phyloP scores from a whole-genome alignment of 1,140 invertebrate genomes.

The Conus ventricosus region DNA sequence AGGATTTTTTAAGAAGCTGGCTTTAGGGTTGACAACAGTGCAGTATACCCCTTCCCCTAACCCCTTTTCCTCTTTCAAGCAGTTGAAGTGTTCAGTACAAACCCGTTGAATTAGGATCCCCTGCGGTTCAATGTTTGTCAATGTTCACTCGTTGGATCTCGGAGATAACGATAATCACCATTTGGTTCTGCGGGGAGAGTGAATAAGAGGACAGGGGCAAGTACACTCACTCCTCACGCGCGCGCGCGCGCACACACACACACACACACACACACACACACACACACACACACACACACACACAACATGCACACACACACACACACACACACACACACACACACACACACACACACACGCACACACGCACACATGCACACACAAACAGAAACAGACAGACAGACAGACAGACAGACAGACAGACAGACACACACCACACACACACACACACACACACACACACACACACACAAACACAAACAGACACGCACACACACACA shows the following conservation, averaged over 20 bases:
- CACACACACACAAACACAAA: background rate
- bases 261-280: background rate
- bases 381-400: conserved; percentile 20
- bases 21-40: no score
- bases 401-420: conserved; percentile 2
- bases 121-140: no score
- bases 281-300: no score
- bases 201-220: no score
- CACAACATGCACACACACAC: background rate
- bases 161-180: no score
- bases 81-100: no score
- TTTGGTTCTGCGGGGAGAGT: no score
- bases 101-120: no score
- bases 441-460: background rate
- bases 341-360: background rate
- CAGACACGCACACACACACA: background rate
- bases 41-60: no score
- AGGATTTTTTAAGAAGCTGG: no score
- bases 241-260: background rate
- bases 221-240: background rate
- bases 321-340: conserved; percentile 22
- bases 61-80: no score
- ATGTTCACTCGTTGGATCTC: no score
- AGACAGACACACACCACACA: background rate
- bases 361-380: background rate